These are phyloP conservation scores for Pollenia amentaria DNA, from an alignment of 2,888 invertebrate species.

Conservation along the genomic window DNA sequence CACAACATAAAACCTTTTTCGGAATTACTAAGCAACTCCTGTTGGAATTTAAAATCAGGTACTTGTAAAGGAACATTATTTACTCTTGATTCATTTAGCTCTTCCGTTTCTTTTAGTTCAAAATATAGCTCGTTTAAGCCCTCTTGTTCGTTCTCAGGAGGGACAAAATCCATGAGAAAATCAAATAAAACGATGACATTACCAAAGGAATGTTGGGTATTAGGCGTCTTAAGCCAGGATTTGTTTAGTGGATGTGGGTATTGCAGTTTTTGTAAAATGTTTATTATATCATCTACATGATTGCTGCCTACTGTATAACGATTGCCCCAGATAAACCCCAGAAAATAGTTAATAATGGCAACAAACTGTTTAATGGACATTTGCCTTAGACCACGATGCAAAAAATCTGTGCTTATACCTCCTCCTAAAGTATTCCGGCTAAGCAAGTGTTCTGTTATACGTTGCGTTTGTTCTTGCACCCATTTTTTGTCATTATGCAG, in stretches of 20 bases:
- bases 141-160: conserved; percentile 55
- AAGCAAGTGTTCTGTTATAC: conserved; percentile 80
- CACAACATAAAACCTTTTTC: conserved; percentile 80
- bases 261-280: conserved; percentile 80
- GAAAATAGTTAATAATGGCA: conserved; percentile 80
- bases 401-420: conserved; percentile 77
- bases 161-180: conserved; percentile 81
- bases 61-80: conserved; percentile 68
- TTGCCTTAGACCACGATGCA: conserved; percentile 78
- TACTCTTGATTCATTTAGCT: conserved; percentile 65
- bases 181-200: conserved; percentile 82
- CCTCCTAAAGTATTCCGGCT: conserved; percentile 66
- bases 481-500: conserved; percentile 82
- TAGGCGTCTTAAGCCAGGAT: conserved; percentile 84
- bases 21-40: conserved; percentile 76
- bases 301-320: conserved; percentile 80
- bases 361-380: conserved; percentile 84
- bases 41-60: conserved; percentile 79
- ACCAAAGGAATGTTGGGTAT: conserved; percentile 82
- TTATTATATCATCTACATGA: conserved; percentile 82
- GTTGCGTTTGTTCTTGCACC: conserved; percentile 79
- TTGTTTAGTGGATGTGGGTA: conserved; percentile 83
- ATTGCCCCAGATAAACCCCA: conserved; percentile 80
- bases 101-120: conserved; percentile 74
- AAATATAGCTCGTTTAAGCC: conserved; percentile 61